Evolutionary conservation across 2,113 vertebrate species (phyloP).

Genomic region (Lepidiolamprologus cunningtoni): DNA sequence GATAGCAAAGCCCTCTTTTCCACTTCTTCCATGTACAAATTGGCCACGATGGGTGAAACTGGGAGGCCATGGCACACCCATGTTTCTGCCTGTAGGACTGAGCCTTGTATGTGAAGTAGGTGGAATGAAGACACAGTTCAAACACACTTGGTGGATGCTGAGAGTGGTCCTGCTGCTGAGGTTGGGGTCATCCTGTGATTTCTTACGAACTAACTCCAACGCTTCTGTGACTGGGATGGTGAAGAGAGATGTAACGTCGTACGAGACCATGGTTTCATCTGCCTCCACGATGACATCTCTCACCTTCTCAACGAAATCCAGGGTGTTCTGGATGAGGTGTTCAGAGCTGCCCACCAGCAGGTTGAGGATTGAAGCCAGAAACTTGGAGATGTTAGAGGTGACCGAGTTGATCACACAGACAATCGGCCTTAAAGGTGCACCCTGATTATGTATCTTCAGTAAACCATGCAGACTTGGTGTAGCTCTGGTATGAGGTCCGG

Average conservation of each 20-base stretch:
- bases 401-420: neutral
- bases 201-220: accelerated
- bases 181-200: accelerated
- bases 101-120: no score
- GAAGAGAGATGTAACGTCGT: neutral
- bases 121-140: no score
- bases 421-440: neutral
- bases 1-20: no score
- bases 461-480: neutral
- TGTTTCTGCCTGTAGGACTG: no score
- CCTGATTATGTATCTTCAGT: neutral
- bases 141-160: no score
- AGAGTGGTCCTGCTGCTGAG: accelerated
- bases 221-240: accelerated
- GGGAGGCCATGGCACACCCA: no score
- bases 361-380: neutral
- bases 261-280: neutral
- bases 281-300: accelerated
- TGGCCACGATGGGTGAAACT: no score
- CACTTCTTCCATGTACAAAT: no score
- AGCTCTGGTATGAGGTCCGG: neutral
- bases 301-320: neutral
- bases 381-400: neutral
- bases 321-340: accelerated
- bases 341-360: neutral